phyloP scores from a whole-genome alignment of 2,797 vertebrate species.

The Takifugu ocellatus region DNA sequence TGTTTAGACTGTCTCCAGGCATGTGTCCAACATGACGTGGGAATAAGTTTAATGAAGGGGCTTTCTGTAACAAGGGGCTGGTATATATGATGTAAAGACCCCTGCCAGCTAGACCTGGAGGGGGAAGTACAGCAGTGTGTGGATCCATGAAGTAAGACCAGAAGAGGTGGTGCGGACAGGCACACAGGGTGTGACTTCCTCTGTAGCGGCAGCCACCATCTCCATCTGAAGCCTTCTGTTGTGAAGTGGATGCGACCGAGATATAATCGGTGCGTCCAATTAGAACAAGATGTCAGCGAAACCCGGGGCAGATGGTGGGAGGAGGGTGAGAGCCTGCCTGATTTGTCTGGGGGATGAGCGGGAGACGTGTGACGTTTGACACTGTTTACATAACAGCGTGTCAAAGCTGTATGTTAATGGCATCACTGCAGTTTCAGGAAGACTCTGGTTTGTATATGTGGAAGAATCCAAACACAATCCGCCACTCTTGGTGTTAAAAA shows the following conservation, averaged over 20 bases:
- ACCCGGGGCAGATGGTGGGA: conserved; percentile 44
- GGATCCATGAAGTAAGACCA: conserved; percentile 3
- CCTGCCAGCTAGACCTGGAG: neutral
- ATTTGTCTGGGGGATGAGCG: conserved; percentile 61
- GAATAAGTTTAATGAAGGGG: neutral
- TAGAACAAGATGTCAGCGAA: conserved; percentile 63
- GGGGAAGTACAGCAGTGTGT: neutral
- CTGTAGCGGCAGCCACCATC: conserved; percentile 32
- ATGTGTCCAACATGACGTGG: too few relatives aligned
- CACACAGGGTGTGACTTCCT: conserved; percentile 18
- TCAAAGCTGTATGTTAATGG: conserved; percentile 49
- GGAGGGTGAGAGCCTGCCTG: conserved; percentile 51
- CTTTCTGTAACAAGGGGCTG: neutral
- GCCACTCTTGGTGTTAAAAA: conserved; percentile 36
- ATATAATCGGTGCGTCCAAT: conserved; percentile 51
- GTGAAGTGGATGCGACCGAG: conserved; percentile 56
- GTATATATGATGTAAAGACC: neutral
- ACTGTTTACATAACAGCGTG: conserved; percentile 69
- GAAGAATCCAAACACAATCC: conserved; percentile 48
- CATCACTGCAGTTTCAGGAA: conserved; percentile 45
- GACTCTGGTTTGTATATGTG: conserved; percentile 24
- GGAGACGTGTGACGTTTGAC: conserved; percentile 62
- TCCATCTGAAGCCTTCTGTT: conserved; percentile 32
- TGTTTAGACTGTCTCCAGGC: too few relatives aligned
- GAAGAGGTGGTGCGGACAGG: conserved; percentile 20